These are phyloP conservation scores for Spodoptera picta DNA, from an alignment of 2,888 invertebrate genomes.

Conservation along the genomic window DNA sequence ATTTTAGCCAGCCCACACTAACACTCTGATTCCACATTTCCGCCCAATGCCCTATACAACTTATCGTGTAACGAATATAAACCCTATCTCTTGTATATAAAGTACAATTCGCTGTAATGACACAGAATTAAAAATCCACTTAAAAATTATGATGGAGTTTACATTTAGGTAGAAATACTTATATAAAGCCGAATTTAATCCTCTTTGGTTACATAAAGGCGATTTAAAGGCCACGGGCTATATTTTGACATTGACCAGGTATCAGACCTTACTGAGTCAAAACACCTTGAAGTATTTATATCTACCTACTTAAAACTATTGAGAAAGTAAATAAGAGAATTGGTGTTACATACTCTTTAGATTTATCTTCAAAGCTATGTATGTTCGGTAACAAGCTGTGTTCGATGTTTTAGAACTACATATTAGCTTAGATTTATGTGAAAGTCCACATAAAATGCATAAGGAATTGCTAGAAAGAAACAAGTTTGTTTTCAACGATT, in stretches of 20 bases:
- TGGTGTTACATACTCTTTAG: too few species aligned
- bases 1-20: slow-evolving; percentile 75
- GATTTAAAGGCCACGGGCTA: slow-evolving; percentile 9
- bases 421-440: too few species aligned
- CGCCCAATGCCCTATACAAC: slow-evolving; percentile 80
- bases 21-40: slow-evolving; percentile 84
- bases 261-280: slow-evolving; percentile 7
- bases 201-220: slow-evolving; percentile 4
- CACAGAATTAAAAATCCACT: slow-evolving; percentile 23
- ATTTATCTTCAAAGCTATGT: too few species aligned
- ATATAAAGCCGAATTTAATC: slow-evolving; percentile 20
- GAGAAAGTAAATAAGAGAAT: too few species aligned
- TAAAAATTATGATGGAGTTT: slow-evolving; percentile 30
- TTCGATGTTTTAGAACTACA: too few species aligned
- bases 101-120: slow-evolving; percentile 42
- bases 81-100: slow-evolving; percentile 59
- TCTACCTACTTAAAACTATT: too few species aligned
- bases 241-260: slow-evolving; percentile 1
- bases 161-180: slow-evolving; percentile 19
- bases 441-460: too few species aligned
- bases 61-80: slow-evolving; percentile 59
- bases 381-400: too few species aligned
- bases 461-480: too few species aligned
- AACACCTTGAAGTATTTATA: too few species aligned
- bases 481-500: too few species aligned